Evolutionary conservation across 2,888 invertebrate genomes (phyloP).

Genomic region (Cartodere bifasciata): DNA sequence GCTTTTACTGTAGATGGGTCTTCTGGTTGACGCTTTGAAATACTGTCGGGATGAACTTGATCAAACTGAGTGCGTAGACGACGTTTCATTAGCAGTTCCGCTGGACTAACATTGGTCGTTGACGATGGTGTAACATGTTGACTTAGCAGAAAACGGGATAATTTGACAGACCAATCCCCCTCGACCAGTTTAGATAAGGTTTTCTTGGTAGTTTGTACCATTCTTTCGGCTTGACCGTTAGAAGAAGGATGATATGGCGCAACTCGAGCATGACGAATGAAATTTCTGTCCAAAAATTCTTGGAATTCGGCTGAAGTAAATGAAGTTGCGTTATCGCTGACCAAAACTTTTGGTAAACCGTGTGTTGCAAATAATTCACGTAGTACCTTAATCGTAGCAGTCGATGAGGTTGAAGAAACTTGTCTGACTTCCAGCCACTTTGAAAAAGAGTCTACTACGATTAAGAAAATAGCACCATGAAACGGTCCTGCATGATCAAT

Average conservation of each 20-base stretch:
- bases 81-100: no score
- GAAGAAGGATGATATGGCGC: constrained; percentile 15
- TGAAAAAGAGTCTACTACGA: constrained; percentile 12
- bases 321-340: constrained; percentile 14
- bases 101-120: no score
- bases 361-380: constrained; percentile 10
- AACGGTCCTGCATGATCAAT: constrained; percentile 19
- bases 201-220: constrained; percentile 11
- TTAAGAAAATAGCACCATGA: constrained; percentile 5
- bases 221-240: constrained; percentile 13
- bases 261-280: constrained; percentile 10
- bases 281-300: constrained; percentile 5
- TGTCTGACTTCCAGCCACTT: constrained; percentile 14
- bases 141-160: no score
- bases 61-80: no score
- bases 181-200: no score
- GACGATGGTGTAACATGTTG: no score
- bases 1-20: no score
- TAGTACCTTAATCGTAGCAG: constrained; percentile 11
- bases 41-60: no score
- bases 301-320: constrained; percentile 12
- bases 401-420: constrained; percentile 12
- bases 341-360: constrained; percentile 12
- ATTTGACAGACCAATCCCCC: no score
- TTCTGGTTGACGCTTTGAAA: no score